Conservation (phyloP, 2,797 vertebrate species). For the Eupleurogrammus muticus region DNA sequence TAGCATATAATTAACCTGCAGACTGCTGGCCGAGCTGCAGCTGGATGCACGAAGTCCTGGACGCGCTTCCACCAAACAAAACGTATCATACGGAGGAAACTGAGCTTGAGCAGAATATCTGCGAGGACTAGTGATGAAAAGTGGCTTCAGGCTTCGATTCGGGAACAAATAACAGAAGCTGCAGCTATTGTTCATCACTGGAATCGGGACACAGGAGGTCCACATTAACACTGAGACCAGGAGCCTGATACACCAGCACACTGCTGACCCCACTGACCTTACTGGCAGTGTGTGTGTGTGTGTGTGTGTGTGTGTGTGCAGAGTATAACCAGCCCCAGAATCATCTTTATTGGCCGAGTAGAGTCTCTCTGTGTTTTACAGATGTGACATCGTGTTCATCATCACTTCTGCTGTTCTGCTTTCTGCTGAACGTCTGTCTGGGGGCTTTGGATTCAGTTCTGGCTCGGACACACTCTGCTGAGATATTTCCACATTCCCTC, state of each 20-base stretch:
- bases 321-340: background rate
- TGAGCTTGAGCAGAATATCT: no score
- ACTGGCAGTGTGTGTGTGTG: slow-evolving; percentile 22
- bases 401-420: slow-evolving; percentile 1
- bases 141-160: slow-evolving; percentile 41
- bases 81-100: no score
- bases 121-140: slow-evolving; percentile 37
- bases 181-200: slow-evolving; percentile 12
- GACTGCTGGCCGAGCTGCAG: no score
- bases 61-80: no score
- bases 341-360: background rate
- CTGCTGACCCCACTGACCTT: slow-evolving; percentile 49
- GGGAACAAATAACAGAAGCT: slow-evolving; percentile 57
- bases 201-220: background rate
- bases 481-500: slow-evolving; percentile 47
- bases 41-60: no score
- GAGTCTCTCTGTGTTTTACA: background rate
- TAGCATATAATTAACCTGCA: no score
- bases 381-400: slow-evolving; percentile 2
- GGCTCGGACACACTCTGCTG: slow-evolving; percentile 13
- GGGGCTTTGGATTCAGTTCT: slow-evolving; percentile 56
- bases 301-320: slow-evolving; percentile 9
- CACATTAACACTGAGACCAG: no score
- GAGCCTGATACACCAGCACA: slow-evolving; percentile 39
- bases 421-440: slow-evolving; percentile 17